Conservation (phyloP, 1,140 invertebrate species). For the Bombyx mandarina region DNA sequence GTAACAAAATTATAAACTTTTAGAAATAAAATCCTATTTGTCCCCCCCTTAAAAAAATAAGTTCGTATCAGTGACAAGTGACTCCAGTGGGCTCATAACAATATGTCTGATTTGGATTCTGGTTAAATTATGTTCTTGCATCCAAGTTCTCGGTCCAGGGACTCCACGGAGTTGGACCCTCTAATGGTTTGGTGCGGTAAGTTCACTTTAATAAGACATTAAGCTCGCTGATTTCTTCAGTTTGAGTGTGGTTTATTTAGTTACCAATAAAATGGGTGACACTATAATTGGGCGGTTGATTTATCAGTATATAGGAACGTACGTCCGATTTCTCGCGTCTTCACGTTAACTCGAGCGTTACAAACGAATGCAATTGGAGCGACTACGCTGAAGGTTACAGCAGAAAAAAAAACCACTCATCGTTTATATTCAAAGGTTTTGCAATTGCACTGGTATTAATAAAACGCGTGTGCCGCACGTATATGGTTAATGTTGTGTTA, state of each 20-base stretch:
- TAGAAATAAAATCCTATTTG: too few species aligned
- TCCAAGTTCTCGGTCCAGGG: slow-evolving; percentile 54
- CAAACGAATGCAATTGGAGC: slow-evolving; percentile 57
- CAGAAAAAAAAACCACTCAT: slow-evolving; percentile 32
- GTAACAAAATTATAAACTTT: too few species aligned
- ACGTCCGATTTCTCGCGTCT: slow-evolving; percentile 32
- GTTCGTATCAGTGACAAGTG: slow-evolving; percentile 23
- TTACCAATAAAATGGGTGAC: too few species aligned
- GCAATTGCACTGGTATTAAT: slow-evolving; percentile 60
- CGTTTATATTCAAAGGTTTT: slow-evolving; percentile 49
- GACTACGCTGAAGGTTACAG: slow-evolving; percentile 52
- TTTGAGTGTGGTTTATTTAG: too few species aligned
- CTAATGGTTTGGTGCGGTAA: slow-evolving; percentile 57
- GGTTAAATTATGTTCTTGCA: slow-evolving; percentile 66
- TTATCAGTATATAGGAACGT: slow-evolving; percentile 4
- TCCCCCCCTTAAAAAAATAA: too few species aligned
- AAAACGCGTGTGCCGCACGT: slow-evolving; percentile 36
- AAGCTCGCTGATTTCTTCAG: background rate
- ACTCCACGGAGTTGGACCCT: slow-evolving; percentile 54
- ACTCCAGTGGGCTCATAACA: slow-evolving; percentile 27
- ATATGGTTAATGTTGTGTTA: slow-evolving; percentile 25
- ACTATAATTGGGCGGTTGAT: too few species aligned
- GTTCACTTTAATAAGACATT: slow-evolving; percentile 5
- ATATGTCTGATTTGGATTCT: slow-evolving; percentile 58
- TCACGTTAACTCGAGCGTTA: slow-evolving; percentile 51